phyloP scores from a whole-genome alignment of 1,140 invertebrate species.

The Triops cancriformis region DNA sequence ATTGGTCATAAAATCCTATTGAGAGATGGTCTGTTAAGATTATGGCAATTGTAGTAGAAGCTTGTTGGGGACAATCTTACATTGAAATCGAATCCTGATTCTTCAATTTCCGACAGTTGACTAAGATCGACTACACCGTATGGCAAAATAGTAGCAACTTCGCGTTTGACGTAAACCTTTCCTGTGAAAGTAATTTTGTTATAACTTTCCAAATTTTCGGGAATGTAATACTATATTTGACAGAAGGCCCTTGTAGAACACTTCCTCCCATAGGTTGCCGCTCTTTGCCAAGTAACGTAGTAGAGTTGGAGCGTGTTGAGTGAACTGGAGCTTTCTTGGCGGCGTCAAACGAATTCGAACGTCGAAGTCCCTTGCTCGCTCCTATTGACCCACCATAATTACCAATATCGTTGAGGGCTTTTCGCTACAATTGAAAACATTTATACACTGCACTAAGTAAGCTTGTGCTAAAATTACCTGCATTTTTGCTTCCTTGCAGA shows the following conservation, averaged over 20 bases:
- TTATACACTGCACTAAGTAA: neutral
- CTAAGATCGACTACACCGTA: neutral
- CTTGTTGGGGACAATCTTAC: neutral
- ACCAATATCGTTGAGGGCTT: neutral
- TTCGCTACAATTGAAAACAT: neutral
- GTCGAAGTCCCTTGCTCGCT: neutral
- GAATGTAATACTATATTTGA: neutral
- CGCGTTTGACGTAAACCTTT: neutral
- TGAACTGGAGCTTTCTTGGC: neutral
- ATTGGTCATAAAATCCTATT: neutral
- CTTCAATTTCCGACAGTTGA: neutral
- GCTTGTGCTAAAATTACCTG: neutral
- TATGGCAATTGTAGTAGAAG: neutral
- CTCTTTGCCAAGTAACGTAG: neutral
- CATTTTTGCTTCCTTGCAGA: neutral
- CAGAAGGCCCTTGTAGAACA: neutral
- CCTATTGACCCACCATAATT: neutral
- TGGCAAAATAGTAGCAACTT: neutral
- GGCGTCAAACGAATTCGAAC: neutral
- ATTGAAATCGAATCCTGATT: neutral
- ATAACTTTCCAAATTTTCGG: neutral
- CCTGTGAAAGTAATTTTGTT: neutral
- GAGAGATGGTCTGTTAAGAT: neutral
- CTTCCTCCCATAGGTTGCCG: neutral
- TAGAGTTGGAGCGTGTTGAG: neutral